Conservation (phyloP, 2,888 invertebrate species). For the Bugulina stolonifera region DNA sequence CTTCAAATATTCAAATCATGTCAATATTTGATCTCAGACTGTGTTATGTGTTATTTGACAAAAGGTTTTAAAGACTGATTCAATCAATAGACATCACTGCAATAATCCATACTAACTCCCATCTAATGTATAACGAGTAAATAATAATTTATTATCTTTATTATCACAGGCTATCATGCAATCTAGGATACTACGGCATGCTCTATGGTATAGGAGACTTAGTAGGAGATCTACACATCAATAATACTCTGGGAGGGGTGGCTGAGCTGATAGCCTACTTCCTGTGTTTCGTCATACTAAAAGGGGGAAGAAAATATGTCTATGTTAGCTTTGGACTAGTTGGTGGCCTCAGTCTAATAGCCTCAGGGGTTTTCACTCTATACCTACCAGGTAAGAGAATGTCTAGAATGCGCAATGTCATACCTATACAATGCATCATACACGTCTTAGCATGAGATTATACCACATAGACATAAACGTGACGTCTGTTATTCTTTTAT, state of each 20-base stretch:
- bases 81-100: too few species aligned
- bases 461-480: too few species aligned
- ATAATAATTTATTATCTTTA: too few species aligned
- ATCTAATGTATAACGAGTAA: too few species aligned
- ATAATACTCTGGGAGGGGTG: neutral
- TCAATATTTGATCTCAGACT: too few species aligned
- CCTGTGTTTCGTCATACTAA: constrained; percentile 14
- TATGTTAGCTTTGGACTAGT: neutral
- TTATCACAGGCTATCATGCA: constrained; percentile 13
- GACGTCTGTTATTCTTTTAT: neutral
- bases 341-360: neutral
- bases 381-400: constrained; percentile 14
- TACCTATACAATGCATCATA: too few species aligned
- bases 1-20: too few species aligned
- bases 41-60: too few species aligned
- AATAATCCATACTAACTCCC: too few species aligned
- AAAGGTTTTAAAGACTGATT: too few species aligned
- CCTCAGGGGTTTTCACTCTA: neutral
- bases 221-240: constrained; percentile 19
- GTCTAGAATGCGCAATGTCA: too few species aligned
- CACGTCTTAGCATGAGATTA: too few species aligned
- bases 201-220: constrained; percentile 21
- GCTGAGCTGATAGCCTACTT: neutral
- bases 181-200: constrained; percentile 13
- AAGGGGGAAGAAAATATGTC: constrained; percentile 12